phyloP scores from a whole-genome alignment of 2,113 vertebrate genomes.

The Choloepus hoffmanni region DNA sequence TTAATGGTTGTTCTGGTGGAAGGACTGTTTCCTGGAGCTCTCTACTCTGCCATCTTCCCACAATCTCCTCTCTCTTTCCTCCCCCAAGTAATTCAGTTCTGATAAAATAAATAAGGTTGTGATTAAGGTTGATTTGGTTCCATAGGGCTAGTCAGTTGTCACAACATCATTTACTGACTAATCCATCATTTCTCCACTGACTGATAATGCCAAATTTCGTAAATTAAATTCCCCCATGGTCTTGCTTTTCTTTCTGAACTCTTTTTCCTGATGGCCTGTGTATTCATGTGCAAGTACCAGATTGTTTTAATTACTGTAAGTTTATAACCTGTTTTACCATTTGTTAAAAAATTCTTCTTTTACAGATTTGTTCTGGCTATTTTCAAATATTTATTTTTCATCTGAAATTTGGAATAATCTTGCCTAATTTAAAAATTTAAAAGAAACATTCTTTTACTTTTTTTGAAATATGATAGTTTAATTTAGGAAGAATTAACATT shows the following conservation, averaged over 20 bases:
- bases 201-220: conserved; percentile 3
- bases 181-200: conserved; percentile 9
- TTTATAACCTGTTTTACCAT: conserved; percentile 26
- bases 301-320: conserved; percentile 57
- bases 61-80: too few species aligned
- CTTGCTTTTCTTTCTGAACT: conserved; percentile 25
- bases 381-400: conserved; percentile 40
- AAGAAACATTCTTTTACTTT: not conserved
- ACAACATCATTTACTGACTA: not conserved
- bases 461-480: not conserved
- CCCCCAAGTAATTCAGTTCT: conserved; percentile 50
- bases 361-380: not conserved
- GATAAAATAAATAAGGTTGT: conserved; percentile 31
- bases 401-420: conserved; percentile 8
- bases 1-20: too few species aligned
- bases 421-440: not conserved
- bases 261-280: conserved; percentile 14
- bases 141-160: not conserved
- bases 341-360: conserved; percentile 43
- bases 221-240: conserved; percentile 49
- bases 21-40: too few species aligned
- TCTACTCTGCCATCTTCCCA: too few species aligned
- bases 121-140: conserved; percentile 50
- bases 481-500: conserved; percentile 33
- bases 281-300: not conserved